Evolutionary conservation across 1,140 invertebrate species (phyloP).

Genomic region (Laupala kohalensis): DNA sequence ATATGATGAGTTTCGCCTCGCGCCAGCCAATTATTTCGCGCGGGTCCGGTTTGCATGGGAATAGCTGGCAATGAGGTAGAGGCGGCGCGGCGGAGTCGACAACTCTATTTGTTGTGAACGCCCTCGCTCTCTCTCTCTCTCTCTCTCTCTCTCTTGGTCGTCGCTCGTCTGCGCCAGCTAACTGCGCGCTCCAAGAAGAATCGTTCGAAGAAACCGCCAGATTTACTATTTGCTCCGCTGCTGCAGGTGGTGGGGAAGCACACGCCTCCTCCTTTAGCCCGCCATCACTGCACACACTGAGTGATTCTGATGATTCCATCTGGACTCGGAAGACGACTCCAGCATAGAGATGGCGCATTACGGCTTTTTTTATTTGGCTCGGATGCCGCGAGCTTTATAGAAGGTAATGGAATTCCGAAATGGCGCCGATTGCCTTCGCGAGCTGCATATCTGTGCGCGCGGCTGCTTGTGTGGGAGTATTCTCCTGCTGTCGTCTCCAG

Average conservation of each 20-base stretch:
- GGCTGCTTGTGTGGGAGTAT: background rate
- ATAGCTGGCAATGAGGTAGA: background rate
- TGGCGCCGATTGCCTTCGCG: background rate
- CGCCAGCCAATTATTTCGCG: background rate
- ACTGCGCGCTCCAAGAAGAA: background rate
- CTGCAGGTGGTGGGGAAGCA: background rate
- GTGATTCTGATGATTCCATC: background rate
- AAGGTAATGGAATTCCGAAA: background rate
- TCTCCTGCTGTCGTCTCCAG: background rate
- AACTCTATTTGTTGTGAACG: background rate
- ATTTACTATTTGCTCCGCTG: background rate
- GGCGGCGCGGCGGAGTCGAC: background rate
- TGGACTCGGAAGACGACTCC: background rate
- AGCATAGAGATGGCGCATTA: background rate
- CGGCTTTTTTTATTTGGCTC: background rate
- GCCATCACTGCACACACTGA: background rate
- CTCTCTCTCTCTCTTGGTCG: background rate
- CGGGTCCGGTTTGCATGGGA: background rate
- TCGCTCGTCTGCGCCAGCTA: background rate
- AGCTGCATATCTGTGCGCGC: background rate
- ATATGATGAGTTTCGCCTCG: background rate
- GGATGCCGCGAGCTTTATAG: background rate
- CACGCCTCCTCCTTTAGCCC: background rate
- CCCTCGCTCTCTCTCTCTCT: background rate
- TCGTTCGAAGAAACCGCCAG: background rate